Base-by-base conservation (phyloP, 2,888 invertebrate genomes). In the Galeruca laticollis region DNA sequence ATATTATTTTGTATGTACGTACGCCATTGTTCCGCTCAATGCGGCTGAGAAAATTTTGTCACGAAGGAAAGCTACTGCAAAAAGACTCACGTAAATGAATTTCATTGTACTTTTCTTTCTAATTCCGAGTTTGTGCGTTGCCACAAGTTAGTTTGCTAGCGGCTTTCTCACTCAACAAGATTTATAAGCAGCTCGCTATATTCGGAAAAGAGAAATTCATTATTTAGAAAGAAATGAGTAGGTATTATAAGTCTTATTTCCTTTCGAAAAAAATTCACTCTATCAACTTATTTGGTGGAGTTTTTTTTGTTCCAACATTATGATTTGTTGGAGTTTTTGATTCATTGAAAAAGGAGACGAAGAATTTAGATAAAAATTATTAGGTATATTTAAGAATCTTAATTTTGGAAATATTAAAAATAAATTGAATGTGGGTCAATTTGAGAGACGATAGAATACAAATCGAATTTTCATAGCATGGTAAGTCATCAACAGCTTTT, bases 91-190 rank as follows among this genome's bases (percentile, higher is more conserved):
- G 57, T 57, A 65, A 65, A 65, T 65, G 65, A 65, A 65, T 57
- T 65, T 57, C 65, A 65, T 65, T 65, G 47, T 57, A 57, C 56
- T 57, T 57, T 64, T 57, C 43, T 65, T 65, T 65, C 57, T 57
- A 65, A 65, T 65, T 57, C 65, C 1, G 49, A 37, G 40, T 64
- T 54, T 64, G 49, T 65, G 57, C 31, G 51, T 47, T 40, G 43
- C 57, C 65, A 54, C 47, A 65, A 65, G 65, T 64, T 64, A 47
- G 56, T 65, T 56, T 57, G 56, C 31, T 65, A 47, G 18, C 57
- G 57, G 33, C 56, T 57, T 31, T 18, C 15, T 65, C 33, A 20
- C 52, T 13, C 21, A 35, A 37, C 20, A 37, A 62, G 26, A 62
- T 37, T 51, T 62, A 35, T 62, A 52, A 37, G 37, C 31, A 61